These are phyloP conservation scores for Macrosiphum euphorbiae DNA, from an alignment of 2,888 invertebrate genomes.

Conservation along the genomic window DNA sequence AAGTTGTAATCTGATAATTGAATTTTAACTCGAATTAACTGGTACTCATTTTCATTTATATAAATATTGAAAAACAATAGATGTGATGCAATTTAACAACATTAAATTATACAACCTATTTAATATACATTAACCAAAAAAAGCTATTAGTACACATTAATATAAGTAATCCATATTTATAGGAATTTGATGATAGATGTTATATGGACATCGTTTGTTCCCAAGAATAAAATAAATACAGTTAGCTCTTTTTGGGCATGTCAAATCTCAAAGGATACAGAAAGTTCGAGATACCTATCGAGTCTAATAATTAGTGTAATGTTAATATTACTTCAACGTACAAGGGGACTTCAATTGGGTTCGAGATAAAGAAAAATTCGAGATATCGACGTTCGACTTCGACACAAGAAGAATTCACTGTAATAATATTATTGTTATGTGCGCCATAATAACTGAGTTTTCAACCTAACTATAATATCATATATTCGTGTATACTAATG, in stretches of 20 bases:
- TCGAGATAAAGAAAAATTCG: too few relatives aligned
- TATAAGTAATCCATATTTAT: not conserved
- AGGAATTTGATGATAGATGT: not conserved
- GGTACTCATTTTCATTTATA: not conserved
- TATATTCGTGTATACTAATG: not conserved
- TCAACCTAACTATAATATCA: not conserved
- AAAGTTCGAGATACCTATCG: too few relatives aligned
- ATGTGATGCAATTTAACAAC: not conserved
- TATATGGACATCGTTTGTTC: not conserved
- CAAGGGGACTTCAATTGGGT: too few relatives aligned
- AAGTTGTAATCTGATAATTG: not conserved
- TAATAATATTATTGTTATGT: not conserved
- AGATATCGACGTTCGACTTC: too few relatives aligned
- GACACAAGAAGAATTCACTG: too few relatives aligned
- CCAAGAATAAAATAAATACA: not conserved
- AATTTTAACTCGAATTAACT: not conserved
- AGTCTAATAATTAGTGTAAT: too few relatives aligned
- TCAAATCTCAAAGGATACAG: too few relatives aligned
- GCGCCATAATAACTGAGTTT: not conserved
- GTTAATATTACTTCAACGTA: too few relatives aligned
- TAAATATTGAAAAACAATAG: not conserved
- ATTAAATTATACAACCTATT: not conserved
- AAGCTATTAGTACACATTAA: not conserved
- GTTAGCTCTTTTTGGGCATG: too few relatives aligned
- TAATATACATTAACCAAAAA: not conserved